Percentiles rank a stretch among this genome's conserved stretches.
phyloP scores from a whole-genome alignment of 2,888 invertebrate genomes.

The Brachycybe producta region DNA sequence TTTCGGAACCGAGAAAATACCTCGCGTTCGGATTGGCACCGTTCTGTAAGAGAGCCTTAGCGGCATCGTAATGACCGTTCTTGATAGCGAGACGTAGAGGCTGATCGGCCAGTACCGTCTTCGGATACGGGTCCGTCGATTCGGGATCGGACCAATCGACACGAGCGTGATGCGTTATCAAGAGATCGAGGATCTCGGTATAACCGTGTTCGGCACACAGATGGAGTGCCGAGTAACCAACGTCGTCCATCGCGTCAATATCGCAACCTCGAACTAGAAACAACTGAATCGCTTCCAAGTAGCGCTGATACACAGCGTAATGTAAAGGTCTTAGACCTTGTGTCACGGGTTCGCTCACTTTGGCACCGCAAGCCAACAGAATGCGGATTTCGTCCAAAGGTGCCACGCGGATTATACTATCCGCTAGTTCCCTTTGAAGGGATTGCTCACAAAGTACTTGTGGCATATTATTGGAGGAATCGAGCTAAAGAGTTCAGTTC shows the following conservation, averaged over 20 bases:
- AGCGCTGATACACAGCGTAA: slow-evolving; percentile 80
- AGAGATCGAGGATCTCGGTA: slow-evolving; percentile 37
- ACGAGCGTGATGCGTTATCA: slow-evolving; percentile 62
- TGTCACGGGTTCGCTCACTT: slow-evolving; percentile 61
- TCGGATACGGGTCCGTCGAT: slow-evolving; percentile 28
- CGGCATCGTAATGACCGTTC: slow-evolving; percentile 58
- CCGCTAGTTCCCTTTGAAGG: slow-evolving; percentile 71
- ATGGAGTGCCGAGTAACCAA: slow-evolving; percentile 82
- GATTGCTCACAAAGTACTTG: slow-evolving; percentile 22
- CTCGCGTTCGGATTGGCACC: slow-evolving; percentile 82
- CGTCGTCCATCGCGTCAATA: slow-evolving; percentile 70
- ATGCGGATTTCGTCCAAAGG: slow-evolving; percentile 75
- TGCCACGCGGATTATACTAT: slow-evolving; percentile 77
- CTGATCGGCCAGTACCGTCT: slow-evolving; percentile 47
- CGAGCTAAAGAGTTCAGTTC: too few relatives aligned
- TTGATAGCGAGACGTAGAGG: slow-evolving; percentile 78
- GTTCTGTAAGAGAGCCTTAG: slow-evolving; percentile 54
- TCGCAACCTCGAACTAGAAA: slow-evolving; percentile 68
- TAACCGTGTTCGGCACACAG: slow-evolving; percentile 44
- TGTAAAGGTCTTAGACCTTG: slow-evolving; percentile 79
- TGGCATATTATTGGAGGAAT: slow-evolving; percentile 21
- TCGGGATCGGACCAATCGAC: slow-evolving; percentile 49
- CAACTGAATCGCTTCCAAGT: slow-evolving; percentile 58
- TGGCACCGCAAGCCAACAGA: slow-evolving; percentile 72
- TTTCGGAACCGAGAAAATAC: slow-evolving; percentile 83